These are phyloP conservation scores for Nasonia longicornis DNA, from an alignment of 1,140 invertebrate species.

Conservation along the genomic window DNA sequence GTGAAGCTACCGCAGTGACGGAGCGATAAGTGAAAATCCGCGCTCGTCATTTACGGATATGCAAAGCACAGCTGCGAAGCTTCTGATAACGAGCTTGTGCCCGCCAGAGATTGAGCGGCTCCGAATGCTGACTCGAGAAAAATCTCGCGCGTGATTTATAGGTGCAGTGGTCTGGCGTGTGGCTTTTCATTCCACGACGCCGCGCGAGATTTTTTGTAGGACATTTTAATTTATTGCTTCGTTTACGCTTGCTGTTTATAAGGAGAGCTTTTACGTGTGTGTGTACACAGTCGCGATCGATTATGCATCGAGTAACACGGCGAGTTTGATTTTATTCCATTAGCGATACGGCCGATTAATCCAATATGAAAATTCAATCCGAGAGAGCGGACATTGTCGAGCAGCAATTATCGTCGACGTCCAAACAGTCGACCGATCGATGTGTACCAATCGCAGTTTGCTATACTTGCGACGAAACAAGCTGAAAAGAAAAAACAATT, in stretches of 20 bases:
- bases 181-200: no score
- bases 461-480: not conserved
- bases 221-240: no score
- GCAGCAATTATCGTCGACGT: not conserved
- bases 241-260: no score
- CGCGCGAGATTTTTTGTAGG: no score
- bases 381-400: not conserved
- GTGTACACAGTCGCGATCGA: not conserved
- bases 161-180: no score
- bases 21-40: constrained; percentile 40
- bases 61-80: constrained; percentile 20
- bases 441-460: not conserved
- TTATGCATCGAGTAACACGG: not conserved
- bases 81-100: constrained; percentile 13
- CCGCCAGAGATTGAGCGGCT: not conserved
- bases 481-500: not conserved
- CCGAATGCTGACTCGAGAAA: not conserved
- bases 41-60: constrained; percentile 12
- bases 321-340: not conserved
- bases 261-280: no score
- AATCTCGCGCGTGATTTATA: no score
- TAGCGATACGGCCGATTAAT: not conserved
- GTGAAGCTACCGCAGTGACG: not conserved
- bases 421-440: not conserved
- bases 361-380: not conserved